Evolutionary conservation across 2,888 invertebrate species (phyloP), one percentile per base, ranked within the genome.

Genomic region (Ectropis crepuscularia): DNA sequence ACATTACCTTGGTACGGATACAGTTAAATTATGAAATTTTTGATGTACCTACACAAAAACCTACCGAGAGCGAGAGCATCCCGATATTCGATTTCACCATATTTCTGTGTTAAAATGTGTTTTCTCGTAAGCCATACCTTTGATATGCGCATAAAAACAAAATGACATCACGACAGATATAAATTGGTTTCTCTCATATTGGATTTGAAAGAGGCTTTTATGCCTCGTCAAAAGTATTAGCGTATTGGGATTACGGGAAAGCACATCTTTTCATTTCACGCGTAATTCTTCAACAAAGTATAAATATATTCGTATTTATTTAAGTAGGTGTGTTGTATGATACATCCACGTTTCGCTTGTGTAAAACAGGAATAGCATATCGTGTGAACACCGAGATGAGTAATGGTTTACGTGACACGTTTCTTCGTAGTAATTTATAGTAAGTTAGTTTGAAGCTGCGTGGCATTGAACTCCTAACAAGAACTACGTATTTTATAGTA

Each of bases 141-240:
- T 72, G 68, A 70, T 73, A 72, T 68, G 49, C 58, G 63, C 61
- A 72, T 67, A 63, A 68, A 67, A 69, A 70, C 68, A 67, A 69
- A 71, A 71, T 67, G 67, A 72, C 67, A 69, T 63, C 63, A 50
- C 50, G 64, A 70, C 59, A 68, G 54, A 70, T 47, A 70, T 61
- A 71, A 71, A 72, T 71, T 74, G 72, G 65, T 73, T 75, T 73
- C 68, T 62, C 65, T 66, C 46, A 59, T 70, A 72, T 73, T 70
- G 65, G 66, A 72, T 74, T 69, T 72, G 65, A 59, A 51, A 61
- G 61, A 62, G 68, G 53, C 67, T 69, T 65, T 65, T 63, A 70
- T 65, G 69, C 63, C 63, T 55, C 60, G 63, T 62, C 62, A 60
- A 61, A 65, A 49, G 58, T 67, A 67, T 68, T 65, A 65, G 57